These are phyloP conservation scores for Xestia sexstrigata DNA, from an alignment of 2,888 invertebrate species.

Conservation along the genomic window DNA sequence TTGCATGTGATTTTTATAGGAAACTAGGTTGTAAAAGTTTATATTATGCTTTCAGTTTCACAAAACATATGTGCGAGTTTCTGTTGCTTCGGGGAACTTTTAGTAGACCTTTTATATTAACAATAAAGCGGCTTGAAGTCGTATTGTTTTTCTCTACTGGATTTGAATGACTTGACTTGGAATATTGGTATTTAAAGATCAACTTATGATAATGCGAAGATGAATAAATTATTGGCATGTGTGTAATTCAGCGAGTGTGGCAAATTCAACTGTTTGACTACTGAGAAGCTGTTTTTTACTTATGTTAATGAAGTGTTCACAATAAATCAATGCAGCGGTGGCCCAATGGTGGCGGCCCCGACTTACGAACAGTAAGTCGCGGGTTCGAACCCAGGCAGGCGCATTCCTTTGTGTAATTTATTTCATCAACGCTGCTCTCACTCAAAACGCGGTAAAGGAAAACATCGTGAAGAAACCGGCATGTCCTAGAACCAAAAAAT, in stretches of 20 bases:
- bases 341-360: too few relatives aligned
- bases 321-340: background rate
- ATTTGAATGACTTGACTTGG: background rate
- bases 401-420: too few relatives aligned
- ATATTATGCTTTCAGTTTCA: conserved; percentile 51
- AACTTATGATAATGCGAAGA: background rate
- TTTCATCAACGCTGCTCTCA: too few relatives aligned
- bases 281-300: background rate
- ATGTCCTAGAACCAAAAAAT: too few relatives aligned
- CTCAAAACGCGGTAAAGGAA: too few relatives aligned
- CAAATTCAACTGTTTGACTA: background rate
- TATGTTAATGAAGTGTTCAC: background rate
- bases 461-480: too few relatives aligned
- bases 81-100: conserved; percentile 45
- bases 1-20: conserved; percentile 64
- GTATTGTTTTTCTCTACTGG: background rate
- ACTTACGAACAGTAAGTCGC: too few relatives aligned
- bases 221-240: background rate
- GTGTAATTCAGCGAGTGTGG: background rate
- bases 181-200: background rate
- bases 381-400: too few relatives aligned
- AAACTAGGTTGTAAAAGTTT: conserved; percentile 63
- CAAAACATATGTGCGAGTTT: conserved; percentile 47
- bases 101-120: conserved; percentile 22
- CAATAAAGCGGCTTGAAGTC: conserved; percentile 4